Percentiles rank a stretch among this genome's conserved stretches.
Evolutionary conservation across 2,113 vertebrate genomes (phyloP).

Genomic region (Neodon shergylaensis): DNA sequence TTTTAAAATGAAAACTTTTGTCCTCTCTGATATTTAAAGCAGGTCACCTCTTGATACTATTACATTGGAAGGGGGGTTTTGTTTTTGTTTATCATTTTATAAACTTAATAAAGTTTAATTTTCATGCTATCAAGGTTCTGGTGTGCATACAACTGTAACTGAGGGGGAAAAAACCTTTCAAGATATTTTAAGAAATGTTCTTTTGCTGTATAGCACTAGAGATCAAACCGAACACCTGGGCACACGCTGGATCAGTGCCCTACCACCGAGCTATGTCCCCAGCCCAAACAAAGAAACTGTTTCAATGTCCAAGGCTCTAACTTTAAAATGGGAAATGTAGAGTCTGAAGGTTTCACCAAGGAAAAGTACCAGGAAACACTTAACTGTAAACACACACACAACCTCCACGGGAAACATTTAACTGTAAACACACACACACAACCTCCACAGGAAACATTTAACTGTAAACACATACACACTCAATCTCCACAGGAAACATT

Average conservation of each 20-base stretch:
- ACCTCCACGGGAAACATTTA: conserved; percentile 28
- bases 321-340: conserved; percentile 43
- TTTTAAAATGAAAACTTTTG: conserved; percentile 25
- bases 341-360: conserved; percentile 29
- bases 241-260: background rate
- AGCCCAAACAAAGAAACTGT: background rate
- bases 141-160: background rate
- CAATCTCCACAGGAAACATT: conserved; percentile 18
- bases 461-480: background rate
- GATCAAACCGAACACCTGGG: background rate
- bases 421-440: background rate
- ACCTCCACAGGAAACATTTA: conserved; percentile 33
- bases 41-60: conserved; percentile 10
- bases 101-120: background rate
- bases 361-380: conserved; percentile 32
- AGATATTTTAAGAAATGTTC: conserved; percentile 27
- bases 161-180: background rate
- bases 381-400: background rate
- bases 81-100: background rate
- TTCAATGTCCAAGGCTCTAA: background rate
- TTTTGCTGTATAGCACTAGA: background rate
- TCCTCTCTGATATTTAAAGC: background rate
- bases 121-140: background rate
- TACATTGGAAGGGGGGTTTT: background rate
- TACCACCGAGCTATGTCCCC: background rate